phyloP scores from a whole-genome alignment of 2,888 invertebrate genomes.

The Epistrophe grossulariae region DNA sequence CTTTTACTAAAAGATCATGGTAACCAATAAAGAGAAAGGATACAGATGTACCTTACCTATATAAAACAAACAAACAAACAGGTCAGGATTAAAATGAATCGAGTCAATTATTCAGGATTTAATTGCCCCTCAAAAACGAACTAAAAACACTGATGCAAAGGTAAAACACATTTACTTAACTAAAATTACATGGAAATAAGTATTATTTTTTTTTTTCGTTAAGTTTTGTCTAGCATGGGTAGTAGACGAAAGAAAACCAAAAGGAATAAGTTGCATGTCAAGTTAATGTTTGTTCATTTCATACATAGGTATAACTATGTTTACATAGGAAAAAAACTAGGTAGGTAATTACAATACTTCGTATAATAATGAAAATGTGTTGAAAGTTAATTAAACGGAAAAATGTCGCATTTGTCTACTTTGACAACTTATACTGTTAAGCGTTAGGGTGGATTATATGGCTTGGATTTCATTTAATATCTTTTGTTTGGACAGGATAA shows the following conservation, averaged over 20 bases:
- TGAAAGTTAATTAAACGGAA: conserved; percentile 70
- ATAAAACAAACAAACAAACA: conserved; percentile 3
- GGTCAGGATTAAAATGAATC: conserved; percentile 54
- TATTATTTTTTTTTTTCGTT: not conserved
- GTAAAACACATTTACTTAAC: conserved; percentile 34
- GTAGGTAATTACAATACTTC: not conserved
- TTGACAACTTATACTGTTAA: conserved; percentile 18
- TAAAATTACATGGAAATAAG: conserved; percentile 41
- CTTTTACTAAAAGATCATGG: conserved; percentile 6
- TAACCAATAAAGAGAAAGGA: conserved; percentile 22
- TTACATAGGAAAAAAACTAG: conserved; percentile 21
- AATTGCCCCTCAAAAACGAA: conserved; percentile 48
- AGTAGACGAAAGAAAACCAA: not conserved
- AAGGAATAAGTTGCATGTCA: conserved; percentile 42
- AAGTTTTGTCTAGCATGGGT: not conserved
- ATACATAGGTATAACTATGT: conserved; percentile 36
- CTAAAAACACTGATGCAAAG: conserved; percentile 24
- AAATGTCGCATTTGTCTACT: conserved; percentile 46
- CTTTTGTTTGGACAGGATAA: conserved; percentile 25
- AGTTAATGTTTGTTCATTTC: conserved; percentile 58
- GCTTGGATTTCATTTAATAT: conserved; percentile 14
- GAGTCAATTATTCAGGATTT: conserved; percentile 69
- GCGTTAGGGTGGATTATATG: conserved; percentile 10
- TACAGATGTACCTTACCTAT: not conserved
- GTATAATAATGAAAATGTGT: conserved; percentile 42